phyloP scores from a whole-genome alignment of 1,140 invertebrate species.

The Sycophaga agraensis region DNA sequence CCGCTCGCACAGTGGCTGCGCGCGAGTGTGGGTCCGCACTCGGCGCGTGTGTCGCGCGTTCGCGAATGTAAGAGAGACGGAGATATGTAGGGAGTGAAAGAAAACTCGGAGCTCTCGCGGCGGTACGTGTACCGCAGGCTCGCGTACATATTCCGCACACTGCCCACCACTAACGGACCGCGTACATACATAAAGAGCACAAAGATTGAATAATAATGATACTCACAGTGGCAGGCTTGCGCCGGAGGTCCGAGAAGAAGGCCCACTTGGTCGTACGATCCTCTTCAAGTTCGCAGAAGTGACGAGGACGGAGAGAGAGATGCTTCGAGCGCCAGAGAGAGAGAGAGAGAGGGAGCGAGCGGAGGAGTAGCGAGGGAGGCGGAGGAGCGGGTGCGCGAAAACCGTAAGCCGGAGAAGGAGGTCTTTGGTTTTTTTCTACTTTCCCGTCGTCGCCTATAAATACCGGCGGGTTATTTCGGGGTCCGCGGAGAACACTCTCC shows the following conservation, averaged over 20 bases:
- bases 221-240: neutral
- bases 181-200: neutral
- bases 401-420: neutral
- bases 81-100: constrained; percentile 6
- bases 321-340: too few relatives aligned
- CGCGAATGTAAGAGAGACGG: constrained; percentile 14
- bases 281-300: neutral
- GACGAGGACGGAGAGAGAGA: constrained; percentile 17
- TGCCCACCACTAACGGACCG: neutral
- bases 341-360: constrained; percentile 4
- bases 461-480: constrained; percentile 10
- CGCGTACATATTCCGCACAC: neutral
- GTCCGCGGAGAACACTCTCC: constrained; percentile 5
- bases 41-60: neutral
- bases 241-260: neutral
- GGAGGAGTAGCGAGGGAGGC: neutral
- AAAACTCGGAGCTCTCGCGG: neutral
- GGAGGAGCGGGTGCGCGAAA: neutral
- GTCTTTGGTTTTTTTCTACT: too few relatives aligned
- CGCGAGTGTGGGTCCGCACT: neutral
- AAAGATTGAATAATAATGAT: neutral
- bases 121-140: neutral
- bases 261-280: neutral
- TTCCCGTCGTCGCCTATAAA: constrained; percentile 16
- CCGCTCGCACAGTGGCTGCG: neutral